Base-by-base conservation (phyloP, 1,140 invertebrate species). In the Polyergus mexicanus region DNA sequence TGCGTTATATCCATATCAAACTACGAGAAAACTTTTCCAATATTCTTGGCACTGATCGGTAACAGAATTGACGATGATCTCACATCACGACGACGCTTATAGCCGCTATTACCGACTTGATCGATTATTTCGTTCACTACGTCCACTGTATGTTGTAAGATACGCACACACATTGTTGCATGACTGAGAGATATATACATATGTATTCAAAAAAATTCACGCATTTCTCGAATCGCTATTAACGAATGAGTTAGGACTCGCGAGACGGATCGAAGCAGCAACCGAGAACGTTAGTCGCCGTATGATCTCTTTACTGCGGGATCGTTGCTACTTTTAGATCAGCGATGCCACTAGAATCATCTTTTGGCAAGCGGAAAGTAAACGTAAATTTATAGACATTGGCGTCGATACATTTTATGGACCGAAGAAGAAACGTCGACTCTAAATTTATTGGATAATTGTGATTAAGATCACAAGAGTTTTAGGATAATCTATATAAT, bases 271-370 rank as follows among this genome's bases (percentile, higher is more conserved):
- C 11, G 38, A 4, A 77, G 22, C 54, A 41, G 38, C 16, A 41
- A 22, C 19, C 41, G 22, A 19, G 6, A 58, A 1, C 13, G 22
- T 74, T 13, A 22, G 28, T 56, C 35, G 72, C 8, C 10, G 16
- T 19, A 44, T 19, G 28, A 44, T 44, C 2, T 76, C 63, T 8
- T 10, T 16, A 28, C 5, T 3, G 19, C 25, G 19, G n/a, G 35
- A 77, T 65, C 11, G 38, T 47, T 19, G 58, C 60, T 77, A 77
- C 58, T 77, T 77, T 77, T 77, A 65, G 75, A 77, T 19, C 3
- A 38, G 7, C 51, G 32, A 58, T 35, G 32, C 54, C 13, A n/a
- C n/a, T n/a, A n/a, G 19, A 72, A n/a, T 72, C n/a, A 6, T 25
- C 16, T 62, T 62, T 62, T 35, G 56, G 22, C 56, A 28, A 44